Base-by-base conservation (phyloP, 2,797 vertebrate species). In the Rhinatrema bivittatum region DNA sequence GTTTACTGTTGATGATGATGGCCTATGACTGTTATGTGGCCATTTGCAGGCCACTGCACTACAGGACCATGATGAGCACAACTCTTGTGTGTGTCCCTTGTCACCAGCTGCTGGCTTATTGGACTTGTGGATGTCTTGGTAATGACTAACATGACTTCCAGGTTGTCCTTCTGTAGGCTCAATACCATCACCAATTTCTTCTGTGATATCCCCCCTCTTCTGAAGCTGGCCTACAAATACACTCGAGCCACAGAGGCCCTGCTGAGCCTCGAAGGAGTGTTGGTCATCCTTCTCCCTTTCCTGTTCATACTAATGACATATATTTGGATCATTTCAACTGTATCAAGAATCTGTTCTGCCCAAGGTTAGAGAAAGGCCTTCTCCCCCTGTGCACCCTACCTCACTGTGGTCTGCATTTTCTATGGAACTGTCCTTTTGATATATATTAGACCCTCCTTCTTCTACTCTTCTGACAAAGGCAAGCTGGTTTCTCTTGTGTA, bases 11-110 rank as follows among this genome's bases (percentile, higher is more conserved):
- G 6, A n/a, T 29, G 2, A 12, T 21, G 10, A 47, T 47, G 44
- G 10, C 44, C 5, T 47, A 40, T 29, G 44, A 47, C 12, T 36
- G 44, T 2, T 47, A 32, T 20, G 31, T 24, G 3, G 39, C 30
- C 5, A 41, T 41, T 18, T 33, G 30, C 19, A 9, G 13, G 15
- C 36, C 36, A 24, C 17, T 39, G 14, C 29, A 19, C 23, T 46
- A 46, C 10, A 10, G 16, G 5, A 7, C 25, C 4, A 33, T 39
- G 11, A 46, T 39, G 30, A 44, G 20, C 21, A 18, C 9, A 15
- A 16, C 20, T 7, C 20, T 16, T 12, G n/a, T 44, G 42, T 15
- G 18, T 25, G 9, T 17, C 3, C 13, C 7, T 43, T 26, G 20
- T 33, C 15, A 10, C 17, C 23, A 12, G 23, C 5, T 25, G 31